These are phyloP conservation scores for Chloromyia formosa DNA, from an alignment of 2,888 invertebrate species.

Conservation along the genomic window DNA sequence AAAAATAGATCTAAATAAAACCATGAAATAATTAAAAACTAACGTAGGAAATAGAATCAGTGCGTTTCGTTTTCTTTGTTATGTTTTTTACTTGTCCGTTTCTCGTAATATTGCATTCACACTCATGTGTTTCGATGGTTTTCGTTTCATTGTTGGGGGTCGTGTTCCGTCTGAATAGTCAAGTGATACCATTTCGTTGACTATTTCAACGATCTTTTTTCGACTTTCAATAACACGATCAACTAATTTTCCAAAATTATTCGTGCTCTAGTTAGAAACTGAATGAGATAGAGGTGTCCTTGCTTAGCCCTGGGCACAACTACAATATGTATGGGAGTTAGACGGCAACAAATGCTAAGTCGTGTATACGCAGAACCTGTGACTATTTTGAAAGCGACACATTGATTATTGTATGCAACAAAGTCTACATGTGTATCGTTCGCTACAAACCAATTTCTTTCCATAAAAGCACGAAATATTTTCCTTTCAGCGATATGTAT, in stretches of 20 bases:
- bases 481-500: not conserved
- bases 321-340: no score
- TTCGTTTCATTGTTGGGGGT: not conserved
- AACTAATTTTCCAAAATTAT: conserved; percentile 27
- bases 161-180: not conserved
- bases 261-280: conserved; percentile 8
- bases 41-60: conserved; percentile 35
- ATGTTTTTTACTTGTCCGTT: conserved; percentile 1
- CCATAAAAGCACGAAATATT: not conserved
- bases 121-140: conserved; percentile 9
- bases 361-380: no score
- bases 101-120: not conserved
- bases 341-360: not conserved
- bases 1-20: conserved; percentile 28
- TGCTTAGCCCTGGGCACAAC: not conserved
- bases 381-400: no score
- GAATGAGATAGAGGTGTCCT: not conserved
- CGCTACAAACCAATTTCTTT: no score
- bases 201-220: conserved; percentile 13
- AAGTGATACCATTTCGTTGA: conserved; percentile 9
- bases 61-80: conserved; percentile 23
- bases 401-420: no score
- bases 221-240: conserved; percentile 11
- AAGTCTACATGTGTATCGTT: no score
- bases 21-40: conserved; percentile 23